A percentile compares a stretch with the other conserved stretches of the same genome.
These are phyloP conservation scores for Choreutis nemorana DNA, from an alignment of 2,888 invertebrate genomes.

Conservation along the genomic window DNA sequence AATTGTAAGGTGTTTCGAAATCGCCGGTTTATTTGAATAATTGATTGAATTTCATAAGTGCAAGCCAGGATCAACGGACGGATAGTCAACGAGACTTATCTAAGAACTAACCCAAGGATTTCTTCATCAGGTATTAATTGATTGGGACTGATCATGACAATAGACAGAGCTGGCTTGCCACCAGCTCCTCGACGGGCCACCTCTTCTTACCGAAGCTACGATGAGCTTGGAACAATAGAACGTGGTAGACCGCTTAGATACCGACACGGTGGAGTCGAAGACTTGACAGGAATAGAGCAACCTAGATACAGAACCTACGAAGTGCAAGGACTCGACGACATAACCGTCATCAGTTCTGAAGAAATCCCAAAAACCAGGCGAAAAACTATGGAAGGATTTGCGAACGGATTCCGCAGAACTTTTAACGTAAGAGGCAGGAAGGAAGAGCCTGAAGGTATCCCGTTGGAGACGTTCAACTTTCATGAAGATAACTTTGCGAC, in stretches of 20 bases:
- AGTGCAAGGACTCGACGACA: constrained; percentile 43
- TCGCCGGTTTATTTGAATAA: too few relatives aligned
- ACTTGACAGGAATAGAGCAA: constrained; percentile 42
- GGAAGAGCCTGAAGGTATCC: constrained; percentile 45
- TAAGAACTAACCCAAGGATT: constrained; percentile 23
- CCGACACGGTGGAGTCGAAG: constrained; percentile 50
- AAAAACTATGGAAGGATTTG: constrained; percentile 50
- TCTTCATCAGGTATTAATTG: constrained; percentile 33
- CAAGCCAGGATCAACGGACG: constrained; percentile 32
- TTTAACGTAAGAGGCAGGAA: constrained; percentile 48
- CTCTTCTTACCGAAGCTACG: constrained; percentile 58
- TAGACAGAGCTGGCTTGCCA: constrained; percentile 50
- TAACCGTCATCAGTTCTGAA: constrained; percentile 55
- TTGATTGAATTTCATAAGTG: too few relatives aligned
- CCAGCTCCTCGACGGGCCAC: constrained; percentile 48
- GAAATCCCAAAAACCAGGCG: constrained; percentile 45
- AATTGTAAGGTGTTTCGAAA: too few relatives aligned
- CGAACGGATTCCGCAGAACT: constrained; percentile 49
- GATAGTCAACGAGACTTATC: constrained; percentile 10
- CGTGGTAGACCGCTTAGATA: constrained; percentile 41
- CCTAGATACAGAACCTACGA: constrained; percentile 34
- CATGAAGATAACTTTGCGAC: constrained; percentile 50
- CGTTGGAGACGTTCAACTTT: constrained; percentile 45
- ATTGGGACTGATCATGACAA: constrained; percentile 40
- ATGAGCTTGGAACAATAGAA: constrained; percentile 49